These are phyloP conservation scores for Proterorhinus semilunaris DNA, from an alignment of 2,113 vertebrate genomes.

Conservation along the genomic window DNA sequence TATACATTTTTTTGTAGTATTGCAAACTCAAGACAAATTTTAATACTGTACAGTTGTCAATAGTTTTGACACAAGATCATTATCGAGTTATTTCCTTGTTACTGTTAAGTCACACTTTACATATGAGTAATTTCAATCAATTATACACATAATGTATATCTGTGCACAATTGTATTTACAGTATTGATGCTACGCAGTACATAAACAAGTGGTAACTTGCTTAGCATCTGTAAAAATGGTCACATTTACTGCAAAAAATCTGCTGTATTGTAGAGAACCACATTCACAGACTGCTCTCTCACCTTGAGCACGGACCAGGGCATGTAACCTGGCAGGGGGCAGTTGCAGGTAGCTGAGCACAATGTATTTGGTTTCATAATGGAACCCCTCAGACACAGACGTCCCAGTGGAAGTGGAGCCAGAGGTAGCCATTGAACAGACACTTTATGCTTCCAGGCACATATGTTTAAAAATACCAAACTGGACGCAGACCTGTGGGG, in stretches of 20 bases:
- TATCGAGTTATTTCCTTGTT: no score
- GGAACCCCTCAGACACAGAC: constrained; percentile 87
- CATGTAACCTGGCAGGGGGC: constrained; percentile 68
- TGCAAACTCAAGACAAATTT: no score
- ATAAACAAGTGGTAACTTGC: constrained; percentile 35
- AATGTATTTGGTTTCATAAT: constrained; percentile 92
- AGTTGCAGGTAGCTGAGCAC: constrained; percentile 91
- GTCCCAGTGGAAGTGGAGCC: constrained; percentile 52
- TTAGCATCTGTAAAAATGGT: constrained; percentile 11
- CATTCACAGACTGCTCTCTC: constrained; percentile 19
- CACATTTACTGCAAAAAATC: constrained; percentile 1
- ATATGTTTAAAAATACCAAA: constrained; percentile 49
- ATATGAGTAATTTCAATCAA: no score
- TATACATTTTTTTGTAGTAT: no score
- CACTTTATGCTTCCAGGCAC: constrained; percentile 61
- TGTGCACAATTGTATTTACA: no score
- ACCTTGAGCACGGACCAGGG: constrained; percentile 51
- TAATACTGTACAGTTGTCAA: no score
- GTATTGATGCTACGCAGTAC: constrained; percentile 1
- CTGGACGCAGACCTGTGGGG: constrained; percentile 50
- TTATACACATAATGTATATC: no score
- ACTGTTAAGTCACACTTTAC: no score
- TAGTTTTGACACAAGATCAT: no score
- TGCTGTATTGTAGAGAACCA: constrained; percentile 10
- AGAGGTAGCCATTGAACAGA: constrained; percentile 71